Evolutionary conservation across 1,140 invertebrate genomes (phyloP).

Genomic region (Leptinotarsa lineolata): DNA sequence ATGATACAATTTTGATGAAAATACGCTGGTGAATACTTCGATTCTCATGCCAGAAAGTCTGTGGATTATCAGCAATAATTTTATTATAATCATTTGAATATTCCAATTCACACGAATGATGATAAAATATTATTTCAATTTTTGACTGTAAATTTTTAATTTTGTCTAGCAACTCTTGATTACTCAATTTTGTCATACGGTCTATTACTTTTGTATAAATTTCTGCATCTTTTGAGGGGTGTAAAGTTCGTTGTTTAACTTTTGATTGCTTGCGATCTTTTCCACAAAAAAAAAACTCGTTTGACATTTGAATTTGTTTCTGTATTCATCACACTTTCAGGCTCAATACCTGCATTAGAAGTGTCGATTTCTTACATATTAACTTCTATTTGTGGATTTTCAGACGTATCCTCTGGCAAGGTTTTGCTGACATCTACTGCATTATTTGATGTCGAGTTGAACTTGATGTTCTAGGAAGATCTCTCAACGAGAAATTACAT

Average conservation of each 20-base stretch:
- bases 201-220: conserved; percentile 21
- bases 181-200: conserved; percentile 25
- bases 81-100: no score
- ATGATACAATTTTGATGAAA: conserved; percentile 20
- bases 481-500: not conserved
- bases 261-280: not conserved
- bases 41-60: conserved; percentile 19
- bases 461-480: no score
- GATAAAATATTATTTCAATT: conserved; percentile 28
- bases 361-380: conserved; percentile 29
- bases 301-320: no score
- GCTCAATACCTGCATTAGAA: no score
- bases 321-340: no score
- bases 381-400: conserved; percentile 27
- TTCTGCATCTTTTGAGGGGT: conserved; percentile 15
- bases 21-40: conserved; percentile 20
- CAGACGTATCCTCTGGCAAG: conserved; percentile 15
- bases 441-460: conserved; percentile 19
- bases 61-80: no score
- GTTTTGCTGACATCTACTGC: conserved; percentile 19
- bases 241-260: conserved; percentile 22
- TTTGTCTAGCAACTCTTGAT: conserved; percentile 25
- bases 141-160: conserved; percentile 21
- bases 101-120: conserved; percentile 26
- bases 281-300: no score